Percentiles rank a stretch among this genome's conserved stretches.
Conservation (phyloP, 2,888 invertebrate genomes). For the Eupithecia subfuscata region DNA sequence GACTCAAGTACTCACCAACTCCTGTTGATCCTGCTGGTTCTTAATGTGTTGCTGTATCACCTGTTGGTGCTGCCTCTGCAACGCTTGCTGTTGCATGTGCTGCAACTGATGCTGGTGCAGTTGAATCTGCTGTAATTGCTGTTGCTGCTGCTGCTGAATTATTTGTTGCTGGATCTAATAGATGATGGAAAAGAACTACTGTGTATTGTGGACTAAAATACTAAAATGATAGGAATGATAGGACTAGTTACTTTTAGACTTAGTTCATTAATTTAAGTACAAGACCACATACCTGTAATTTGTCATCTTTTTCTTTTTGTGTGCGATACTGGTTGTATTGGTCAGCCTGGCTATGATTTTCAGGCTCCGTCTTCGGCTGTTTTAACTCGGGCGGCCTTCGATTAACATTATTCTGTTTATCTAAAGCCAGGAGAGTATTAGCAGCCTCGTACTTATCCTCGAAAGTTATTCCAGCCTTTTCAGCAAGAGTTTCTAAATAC, state of each 20-base stretch:
- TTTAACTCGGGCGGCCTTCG: constrained; percentile 72
- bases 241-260: too few relatives aligned
- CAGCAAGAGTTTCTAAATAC: constrained; percentile 88
- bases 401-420: constrained; percentile 84
- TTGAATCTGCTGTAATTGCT: constrained; percentile 64
- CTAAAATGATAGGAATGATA: too few relatives aligned
- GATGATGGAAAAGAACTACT: constrained; percentile 3
- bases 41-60: constrained; percentile 85
- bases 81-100: constrained; percentile 66
- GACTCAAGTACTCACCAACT: constrained; percentile 60
- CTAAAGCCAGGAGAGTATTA: constrained; percentile 86
- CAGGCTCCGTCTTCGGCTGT: constrained; percentile 71
- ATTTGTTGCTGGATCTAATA: constrained; percentile 75
- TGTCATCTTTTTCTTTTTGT: constrained; percentile 80
- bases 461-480: constrained; percentile 89
- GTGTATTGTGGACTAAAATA: background rate
- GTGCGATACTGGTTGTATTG: constrained; percentile 71
- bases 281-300: constrained; percentile 70
- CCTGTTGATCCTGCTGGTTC: constrained; percentile 83
- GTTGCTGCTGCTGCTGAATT: constrained; percentile 72
- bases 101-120: constrained; percentile 67
- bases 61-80: constrained; percentile 72
- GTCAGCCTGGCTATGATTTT: constrained; percentile 65
- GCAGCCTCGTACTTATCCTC: constrained; percentile 90
- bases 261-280: background rate